Conservation (phyloP, 2,888 invertebrate genomes). For the Thera britannica region DNA sequence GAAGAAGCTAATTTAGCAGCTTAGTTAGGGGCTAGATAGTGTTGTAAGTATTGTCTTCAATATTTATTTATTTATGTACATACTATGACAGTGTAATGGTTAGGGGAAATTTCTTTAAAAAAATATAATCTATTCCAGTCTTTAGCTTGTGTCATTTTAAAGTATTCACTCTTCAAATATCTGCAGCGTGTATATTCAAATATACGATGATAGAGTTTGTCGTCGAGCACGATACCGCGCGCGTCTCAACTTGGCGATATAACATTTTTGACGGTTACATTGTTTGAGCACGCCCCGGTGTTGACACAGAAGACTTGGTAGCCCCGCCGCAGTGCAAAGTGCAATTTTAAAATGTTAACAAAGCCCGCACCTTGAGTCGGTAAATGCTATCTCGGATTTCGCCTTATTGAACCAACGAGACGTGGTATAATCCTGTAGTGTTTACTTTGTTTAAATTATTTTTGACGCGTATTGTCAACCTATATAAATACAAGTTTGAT, state of each 20-base stretch:
- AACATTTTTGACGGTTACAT: conserved; percentile 77
- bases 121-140: no score
- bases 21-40: no score
- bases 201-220: conserved; percentile 34
- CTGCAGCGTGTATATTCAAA: conserved; percentile 23
- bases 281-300: conserved; percentile 76
- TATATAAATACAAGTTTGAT: no score
- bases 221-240: conserved; percentile 43
- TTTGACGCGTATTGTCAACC: conserved; percentile 39
- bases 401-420: conserved; percentile 72
- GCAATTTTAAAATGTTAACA: conserved; percentile 84
- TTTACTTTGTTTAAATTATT: conserved; percentile 59
- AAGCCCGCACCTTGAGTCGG: conserved; percentile 75
- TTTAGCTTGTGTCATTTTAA: neutral
- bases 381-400: conserved; percentile 79
- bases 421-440: conserved; percentile 60
- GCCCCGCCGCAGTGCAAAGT: conserved; percentile 78
- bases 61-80: no score
- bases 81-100: no score
- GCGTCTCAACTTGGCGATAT: conserved; percentile 58
- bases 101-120: no score
- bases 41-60: no score
- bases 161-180: conserved; percentile 7
- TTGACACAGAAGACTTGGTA: conserved; percentile 73
- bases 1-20: no score